Conservation (phyloP, 2,888 invertebrate genomes). For the Toxonevra muliebris region DNA sequence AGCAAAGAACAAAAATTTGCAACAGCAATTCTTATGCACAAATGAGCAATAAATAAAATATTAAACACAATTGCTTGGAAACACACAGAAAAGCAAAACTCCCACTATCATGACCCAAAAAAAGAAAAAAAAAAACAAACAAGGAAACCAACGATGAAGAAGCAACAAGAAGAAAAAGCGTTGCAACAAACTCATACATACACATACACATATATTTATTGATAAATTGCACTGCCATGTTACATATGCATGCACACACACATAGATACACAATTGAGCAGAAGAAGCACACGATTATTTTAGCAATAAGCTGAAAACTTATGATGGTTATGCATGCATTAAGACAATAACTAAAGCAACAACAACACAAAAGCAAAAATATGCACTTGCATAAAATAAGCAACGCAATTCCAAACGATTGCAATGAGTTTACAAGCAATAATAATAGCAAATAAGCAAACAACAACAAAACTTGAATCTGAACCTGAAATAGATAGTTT, state of each 20-base stretch:
- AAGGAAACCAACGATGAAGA: not conserved
- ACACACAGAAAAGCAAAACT: constrained; percentile 1
- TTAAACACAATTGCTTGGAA: constrained; percentile 38
- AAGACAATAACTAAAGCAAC: not conserved
- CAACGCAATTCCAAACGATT: not conserved
- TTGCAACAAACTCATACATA: too few species aligned
- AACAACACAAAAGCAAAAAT: constrained; percentile 10
- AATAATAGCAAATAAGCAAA: too few species aligned
- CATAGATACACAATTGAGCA: not conserved
- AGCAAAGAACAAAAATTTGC: not conserved
- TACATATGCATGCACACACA: not conserved
- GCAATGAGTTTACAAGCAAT: too few species aligned
- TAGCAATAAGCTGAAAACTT: constrained; percentile 2
- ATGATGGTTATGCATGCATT: constrained; percentile 1
- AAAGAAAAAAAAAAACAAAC: constrained; percentile 6
- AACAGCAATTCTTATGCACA: constrained; percentile 34
- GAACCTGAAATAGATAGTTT: too few species aligned
- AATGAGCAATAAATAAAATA: constrained; percentile 42
- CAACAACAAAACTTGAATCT: too few species aligned
- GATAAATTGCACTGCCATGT: not conserved
- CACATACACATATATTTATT: too few species aligned
- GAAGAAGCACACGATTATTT: not conserved
- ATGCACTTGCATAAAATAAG: constrained; percentile 25
- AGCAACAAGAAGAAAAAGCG: too few species aligned
- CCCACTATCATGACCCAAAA: constrained; percentile 15